These are phyloP conservation scores for Sebastes goodei DNA, from an alignment of 2,797 vertebrate genomes.

Conservation along the genomic window DNA sequence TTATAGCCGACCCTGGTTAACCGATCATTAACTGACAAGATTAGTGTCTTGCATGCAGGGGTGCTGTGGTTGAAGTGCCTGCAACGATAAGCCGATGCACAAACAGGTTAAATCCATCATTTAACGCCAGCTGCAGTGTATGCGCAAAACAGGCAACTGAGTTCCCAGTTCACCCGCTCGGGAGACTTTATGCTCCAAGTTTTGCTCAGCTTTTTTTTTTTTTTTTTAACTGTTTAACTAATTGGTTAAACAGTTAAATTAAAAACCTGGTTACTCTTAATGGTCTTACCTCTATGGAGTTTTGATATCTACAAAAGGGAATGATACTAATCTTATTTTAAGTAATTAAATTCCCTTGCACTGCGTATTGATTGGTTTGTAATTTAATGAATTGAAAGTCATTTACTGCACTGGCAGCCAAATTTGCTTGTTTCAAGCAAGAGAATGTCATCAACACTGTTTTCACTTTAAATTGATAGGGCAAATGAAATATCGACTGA, in stretches of 20 bases:
- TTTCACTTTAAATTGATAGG: neutral
- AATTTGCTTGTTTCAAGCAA: neutral
- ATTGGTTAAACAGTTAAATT: neutral
- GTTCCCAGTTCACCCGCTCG: no score
- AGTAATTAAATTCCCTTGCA: neutral
- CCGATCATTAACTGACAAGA: no score
- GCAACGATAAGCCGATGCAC: no score
- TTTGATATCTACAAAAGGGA: neutral
- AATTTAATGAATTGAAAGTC: neutral
- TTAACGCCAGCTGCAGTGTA: no score
- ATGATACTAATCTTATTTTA: neutral
- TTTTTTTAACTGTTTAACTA: no score
- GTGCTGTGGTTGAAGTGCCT: no score
- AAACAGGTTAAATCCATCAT: no score
- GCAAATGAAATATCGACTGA: neutral
- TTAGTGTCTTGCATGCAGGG: no score
- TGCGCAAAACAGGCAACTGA: no score
- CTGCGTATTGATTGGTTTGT: neutral
- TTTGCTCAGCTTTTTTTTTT: no score
- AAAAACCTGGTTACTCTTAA: neutral
- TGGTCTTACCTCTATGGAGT: neutral
- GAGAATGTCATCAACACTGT: neutral
- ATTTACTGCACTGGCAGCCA: neutral
- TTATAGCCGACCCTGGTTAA: no score
- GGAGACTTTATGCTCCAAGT: no score